Base-by-base conservation (phyloP, 2,888 invertebrate species). In the Periphyllus acericola region DNA sequence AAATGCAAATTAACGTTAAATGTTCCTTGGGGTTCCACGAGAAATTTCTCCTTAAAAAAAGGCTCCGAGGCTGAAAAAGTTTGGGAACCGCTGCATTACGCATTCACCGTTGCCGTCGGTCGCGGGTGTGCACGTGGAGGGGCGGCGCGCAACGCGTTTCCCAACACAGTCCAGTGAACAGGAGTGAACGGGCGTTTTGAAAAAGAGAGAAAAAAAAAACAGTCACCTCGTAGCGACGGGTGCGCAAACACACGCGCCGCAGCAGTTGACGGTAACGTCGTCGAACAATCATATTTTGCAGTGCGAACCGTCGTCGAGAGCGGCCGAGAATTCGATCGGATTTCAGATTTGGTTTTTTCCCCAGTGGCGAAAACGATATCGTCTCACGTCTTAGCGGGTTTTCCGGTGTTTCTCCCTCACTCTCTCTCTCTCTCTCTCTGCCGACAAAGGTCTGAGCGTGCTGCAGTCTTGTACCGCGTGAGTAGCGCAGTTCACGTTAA, bases 151-250 rank as follows among this genome's bases (percentile, higher is more conserved):
- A 3, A 32, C 25, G 34, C 11, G 17, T 60, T 79, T 14, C 52
- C 29, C 21, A 19, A 6, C 52, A 52, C 72, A 60, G 74, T 60
- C 55, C 36, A 19, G 29, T 75, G 83, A 75, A 83, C 83, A 32
- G 17, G 36, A 3, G 36, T 5, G n/a, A 32, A 72, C 52, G 72
- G 17, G 52, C 52, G 72, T 72, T 55, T 83, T 55, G 1, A 6
- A 76, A n/a, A 9, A 52, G 40, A 3, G 60, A 60, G 17, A 55
- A 52, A 29, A 55, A n/a, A 34, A 55, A 4, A 29, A 21, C 85
- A 86, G 85, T 86, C 85, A 36, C 52, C 79, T 52, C 71, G 52
- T 55, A 72, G 85, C 72, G 52, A 55, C 85, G 85, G 79, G 79
- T 46, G 55, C 74, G 55, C 74, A 32, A n/a, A 36, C n/a, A 34